Percentiles rank a stretch among this genome's conserved stretches.
Evolutionary conservation across 2,888 invertebrate species (phyloP).

Genomic region (Orthonychiurus folsomi): DNA sequence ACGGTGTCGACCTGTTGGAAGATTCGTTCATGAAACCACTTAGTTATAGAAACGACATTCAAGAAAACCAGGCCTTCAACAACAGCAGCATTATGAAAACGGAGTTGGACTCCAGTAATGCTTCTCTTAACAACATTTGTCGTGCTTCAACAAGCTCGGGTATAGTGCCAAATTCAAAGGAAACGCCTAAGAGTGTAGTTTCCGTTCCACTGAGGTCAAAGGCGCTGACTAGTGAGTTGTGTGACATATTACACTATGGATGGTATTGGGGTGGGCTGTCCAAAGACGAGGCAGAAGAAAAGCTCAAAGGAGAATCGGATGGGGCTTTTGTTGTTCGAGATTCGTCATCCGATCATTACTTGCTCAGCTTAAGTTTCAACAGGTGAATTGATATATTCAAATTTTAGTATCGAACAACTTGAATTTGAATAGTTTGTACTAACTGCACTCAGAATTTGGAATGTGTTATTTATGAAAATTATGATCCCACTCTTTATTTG

Average conservation of each 20-base stretch:
- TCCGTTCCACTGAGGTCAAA: constrained; percentile 16
- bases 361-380: constrained; percentile 65
- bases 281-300: constrained; percentile 61
- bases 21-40: background rate
- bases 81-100: background rate
- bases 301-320: constrained; percentile 58
- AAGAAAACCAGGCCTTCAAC: background rate
- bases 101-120: background rate
- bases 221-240: constrained; percentile 46
- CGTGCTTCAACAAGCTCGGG: background rate
- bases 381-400: constrained; percentile 42
- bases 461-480: too few relatives aligned
- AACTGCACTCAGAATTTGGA: too few relatives aligned
- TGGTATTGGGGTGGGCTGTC: constrained; percentile 79
- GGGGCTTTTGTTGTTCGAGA: constrained; percentile 72
- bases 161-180: background rate
- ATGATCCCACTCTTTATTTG: too few relatives aligned
- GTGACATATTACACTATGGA: constrained; percentile 48
- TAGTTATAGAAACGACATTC: background rate
- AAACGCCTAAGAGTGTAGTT: background rate
- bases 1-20: background rate
- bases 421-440: too few relatives aligned
- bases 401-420: background rate
- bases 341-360: constrained; percentile 60
- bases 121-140: background rate